Conservation (phyloP, 2,113 vertebrate genomes). For the Oncorhynchus masou region DNA sequence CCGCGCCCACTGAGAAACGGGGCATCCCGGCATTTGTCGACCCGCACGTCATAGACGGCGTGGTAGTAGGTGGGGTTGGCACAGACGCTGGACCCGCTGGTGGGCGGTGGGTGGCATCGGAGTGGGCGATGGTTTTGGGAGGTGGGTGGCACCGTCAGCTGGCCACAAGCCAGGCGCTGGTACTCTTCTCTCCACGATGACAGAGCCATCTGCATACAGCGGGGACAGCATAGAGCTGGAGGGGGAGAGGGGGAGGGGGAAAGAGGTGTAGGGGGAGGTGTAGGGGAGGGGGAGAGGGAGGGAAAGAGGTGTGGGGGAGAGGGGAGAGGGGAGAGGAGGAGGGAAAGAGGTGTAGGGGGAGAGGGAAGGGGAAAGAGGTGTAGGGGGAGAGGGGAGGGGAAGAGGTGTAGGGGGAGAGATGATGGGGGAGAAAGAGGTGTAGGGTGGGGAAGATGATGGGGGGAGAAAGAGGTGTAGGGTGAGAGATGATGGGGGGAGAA, state of each 20-base stretch:
- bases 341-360: too few species aligned
- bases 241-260: background rate
- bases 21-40: conserved; percentile 61
- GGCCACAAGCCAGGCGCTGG: conserved; percentile 66
- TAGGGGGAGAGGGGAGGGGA: too few species aligned
- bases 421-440: too few species aligned
- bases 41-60: conserved; percentile 63
- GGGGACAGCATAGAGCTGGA: conserved; percentile 69
- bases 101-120: conserved; percentile 56
- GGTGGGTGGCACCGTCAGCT: conserved; percentile 47
- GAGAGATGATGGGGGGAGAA: too few species aligned
- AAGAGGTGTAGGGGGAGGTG: background rate
- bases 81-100: conserved; percentile 67
- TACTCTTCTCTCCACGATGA: conserved; percentile 33
- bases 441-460: too few species aligned
- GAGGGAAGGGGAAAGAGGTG: background rate
- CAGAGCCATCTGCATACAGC: conserved; percentile 64
- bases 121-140: conserved; percentile 47
- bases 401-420: background rate
- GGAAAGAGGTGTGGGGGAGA: too few species aligned
- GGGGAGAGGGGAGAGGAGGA: too few species aligned
- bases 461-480: too few species aligned
- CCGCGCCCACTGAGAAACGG: conserved; percentile 46
- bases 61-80: conserved; percentile 75
- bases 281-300: background rate